A percentile compares a stretch with the other conserved stretches of the same genome.
Conservation (phyloP, 1,140 invertebrate species). For the Potamilus streckersoni region DNA sequence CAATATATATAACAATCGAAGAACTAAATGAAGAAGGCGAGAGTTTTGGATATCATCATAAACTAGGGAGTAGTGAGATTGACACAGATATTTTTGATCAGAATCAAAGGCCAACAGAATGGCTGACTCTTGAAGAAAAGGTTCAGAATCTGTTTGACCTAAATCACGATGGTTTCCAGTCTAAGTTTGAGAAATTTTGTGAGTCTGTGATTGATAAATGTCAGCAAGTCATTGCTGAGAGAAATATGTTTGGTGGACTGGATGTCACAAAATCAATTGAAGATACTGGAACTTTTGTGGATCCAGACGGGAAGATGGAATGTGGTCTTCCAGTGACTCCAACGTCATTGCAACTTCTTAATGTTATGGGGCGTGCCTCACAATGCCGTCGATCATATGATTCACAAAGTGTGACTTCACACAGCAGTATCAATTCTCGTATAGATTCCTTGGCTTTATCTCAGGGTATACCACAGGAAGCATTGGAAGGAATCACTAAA, state of each 20-base stretch:
- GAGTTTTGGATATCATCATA: conserved; percentile 25
- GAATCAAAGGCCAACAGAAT: conserved; percentile 22
- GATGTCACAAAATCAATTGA: background rate
- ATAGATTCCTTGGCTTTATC: background rate
- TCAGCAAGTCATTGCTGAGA: conserved; percentile 18
- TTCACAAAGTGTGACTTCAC: background rate
- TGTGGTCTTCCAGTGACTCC: background rate
- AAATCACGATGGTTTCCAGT: conserved; percentile 20
- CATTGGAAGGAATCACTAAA: conserved; percentile 16
- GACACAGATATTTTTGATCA: conserved; percentile 27
- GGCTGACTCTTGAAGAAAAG: conserved; percentile 23
- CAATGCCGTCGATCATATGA: background rate
- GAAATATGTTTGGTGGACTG: conserved; percentile 21
- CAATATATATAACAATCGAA: conserved; percentile 14
- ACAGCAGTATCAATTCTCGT: background rate
- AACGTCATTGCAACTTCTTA: background rate
- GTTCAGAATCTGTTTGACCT: conserved; percentile 20
- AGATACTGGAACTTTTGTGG: background rate
- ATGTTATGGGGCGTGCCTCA: background rate
- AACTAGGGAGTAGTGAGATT: conserved; percentile 26
- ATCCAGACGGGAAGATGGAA: background rate
- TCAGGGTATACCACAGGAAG: conserved; percentile 23
- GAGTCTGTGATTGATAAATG: conserved; percentile 12
- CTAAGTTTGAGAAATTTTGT: conserved; percentile 25
- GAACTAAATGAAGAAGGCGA: conserved; percentile 24